Base-by-base conservation (phyloP, 2,888 invertebrate genomes). In the Erebia aethiops region DNA sequence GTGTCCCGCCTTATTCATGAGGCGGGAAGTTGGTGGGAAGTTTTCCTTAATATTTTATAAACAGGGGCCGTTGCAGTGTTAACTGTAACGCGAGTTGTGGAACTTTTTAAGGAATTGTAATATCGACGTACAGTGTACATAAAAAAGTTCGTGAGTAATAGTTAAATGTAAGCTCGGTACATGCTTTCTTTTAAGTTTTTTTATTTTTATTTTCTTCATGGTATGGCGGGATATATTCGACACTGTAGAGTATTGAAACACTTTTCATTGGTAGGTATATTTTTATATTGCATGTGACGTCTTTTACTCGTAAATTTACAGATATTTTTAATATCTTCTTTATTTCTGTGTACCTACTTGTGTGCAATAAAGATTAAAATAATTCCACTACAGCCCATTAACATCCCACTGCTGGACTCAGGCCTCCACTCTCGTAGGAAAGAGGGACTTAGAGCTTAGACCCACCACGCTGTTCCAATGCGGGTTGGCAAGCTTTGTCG, bases 1-100 rank as follows among this genome's bases (percentile, higher is more conserved):
- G 87, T 87, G 87, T 85, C 81, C 84, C 79, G 83, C 89, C 87
- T 75, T 90, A 91, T 92, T 91, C 90, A 91, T 90, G 88, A 87
- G 80, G 82, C 78, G 79, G 81, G 84, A 87, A 88, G 81, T 87
- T 85, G 65, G 74, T 71, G 63, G 64, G 72, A 79, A 82, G 77
- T 82, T 79, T 77, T 75, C 76, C 75, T 78, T 80, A 83, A 85
- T 84, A 84, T 87, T 89, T 87, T 87, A 85, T 88, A 88, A 87
- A 88, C 84, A 73, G 73, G 75, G 75, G 78, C 77, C 79, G 77
- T 78, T 84, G 82, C 82, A 84, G 54, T 74, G 71, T 73, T 71
- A 67, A 71, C 63, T 71, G 68, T 71, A 43, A 70, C 51, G 58
- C 51, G 58, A 14, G 54, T 65, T 69, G 54, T 11, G 67, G 52